Evolutionary conservation across 1,140 invertebrate species (phyloP), one percentile per base, ranked within the genome.

Genomic region (Aplysia californica): DNA sequence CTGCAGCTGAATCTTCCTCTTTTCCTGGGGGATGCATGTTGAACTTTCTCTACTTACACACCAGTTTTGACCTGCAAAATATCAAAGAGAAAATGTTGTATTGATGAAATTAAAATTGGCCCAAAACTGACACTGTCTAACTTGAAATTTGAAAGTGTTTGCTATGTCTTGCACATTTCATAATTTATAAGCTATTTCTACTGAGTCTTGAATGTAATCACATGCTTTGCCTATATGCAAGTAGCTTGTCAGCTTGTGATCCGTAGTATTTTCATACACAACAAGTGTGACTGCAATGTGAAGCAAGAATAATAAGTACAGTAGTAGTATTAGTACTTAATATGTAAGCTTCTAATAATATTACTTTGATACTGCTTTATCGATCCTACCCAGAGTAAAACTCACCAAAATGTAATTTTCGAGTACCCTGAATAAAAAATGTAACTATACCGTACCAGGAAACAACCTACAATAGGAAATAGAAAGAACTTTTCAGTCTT

Each of bases 1-100:
- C 29, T 29, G 78, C 18, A 0, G 50, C 65, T 39, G 55, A 65
- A 56, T 50, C 35, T 44, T 74, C 61, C 36, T 75, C 64, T 31
- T 36, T 58, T 10, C n/a, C 0, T 10, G 56, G 38, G 55, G 38
- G 23, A 35, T 59, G 50, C 59, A 64, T 70, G 26, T 36, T 72
- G 39, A 20, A 55, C 31, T 68, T 23, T n/a, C 65, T 31, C 26
- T 39, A 1, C 31, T 72, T n/a, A 0, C 15, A 21, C 26, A 64
- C n/a, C 26, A 44, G 59, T 20, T 31, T 39, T 21, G 50, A 71
- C 23, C 31, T 4, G 33, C 10, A 33, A 55, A 29, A 29, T 56
- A 2, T 56, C 10, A 26, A 5, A n/a, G 50, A 35, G 41, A 3
- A 56, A 56, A 18, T 20, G 2, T 50, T 2, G 33, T 23, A 38